Percentiles rank a stretch among this genome's conserved stretches.
Conservation (phyloP, 2,113 vertebrate genomes). For the Lipophrys pholis region DNA sequence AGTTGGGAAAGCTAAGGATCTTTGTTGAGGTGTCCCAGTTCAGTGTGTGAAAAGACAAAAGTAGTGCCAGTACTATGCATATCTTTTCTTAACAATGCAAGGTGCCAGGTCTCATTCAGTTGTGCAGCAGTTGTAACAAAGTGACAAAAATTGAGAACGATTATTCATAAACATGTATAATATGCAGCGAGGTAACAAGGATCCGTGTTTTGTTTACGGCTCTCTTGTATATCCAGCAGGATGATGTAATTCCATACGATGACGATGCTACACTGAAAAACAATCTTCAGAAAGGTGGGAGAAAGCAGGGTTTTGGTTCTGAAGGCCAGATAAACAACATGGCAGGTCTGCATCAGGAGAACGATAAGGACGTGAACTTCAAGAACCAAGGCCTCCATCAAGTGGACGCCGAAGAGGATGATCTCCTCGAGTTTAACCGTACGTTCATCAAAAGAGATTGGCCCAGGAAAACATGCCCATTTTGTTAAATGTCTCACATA, state of each 20-base stretch:
- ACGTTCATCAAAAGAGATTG: constrained; percentile 8
- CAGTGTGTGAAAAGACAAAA: neutral
- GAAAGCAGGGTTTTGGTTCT: constrained; percentile 60
- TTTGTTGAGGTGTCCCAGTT: neutral
- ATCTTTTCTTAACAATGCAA: neutral
- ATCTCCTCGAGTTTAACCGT: constrained; percentile 83
- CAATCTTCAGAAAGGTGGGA: constrained; percentile 71
- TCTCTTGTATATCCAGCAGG: constrained; percentile 73
- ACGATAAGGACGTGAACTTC: constrained; percentile 73
- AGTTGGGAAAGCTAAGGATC: neutral
- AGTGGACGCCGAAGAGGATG: constrained; percentile 78
- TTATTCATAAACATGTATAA: too few species aligned
- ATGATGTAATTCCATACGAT: constrained; percentile 74
- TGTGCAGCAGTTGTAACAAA: neutral
- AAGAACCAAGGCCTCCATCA: constrained; percentile 81
- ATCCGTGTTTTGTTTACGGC: neutral
- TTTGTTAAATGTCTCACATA: too few species aligned
- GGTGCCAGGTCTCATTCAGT: neutral
- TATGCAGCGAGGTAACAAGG: too few species aligned
- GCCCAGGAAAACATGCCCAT: too few species aligned
- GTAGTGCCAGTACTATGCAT: neutral
- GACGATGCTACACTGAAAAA: constrained; percentile 70
- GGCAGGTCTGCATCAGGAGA: constrained; percentile 75
- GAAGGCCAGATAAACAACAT: constrained; percentile 73
- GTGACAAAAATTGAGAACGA: too few species aligned